Evolutionary conservation across 2,113 vertebrate species (phyloP).

Genomic region (Prunella himalayana): DNA sequence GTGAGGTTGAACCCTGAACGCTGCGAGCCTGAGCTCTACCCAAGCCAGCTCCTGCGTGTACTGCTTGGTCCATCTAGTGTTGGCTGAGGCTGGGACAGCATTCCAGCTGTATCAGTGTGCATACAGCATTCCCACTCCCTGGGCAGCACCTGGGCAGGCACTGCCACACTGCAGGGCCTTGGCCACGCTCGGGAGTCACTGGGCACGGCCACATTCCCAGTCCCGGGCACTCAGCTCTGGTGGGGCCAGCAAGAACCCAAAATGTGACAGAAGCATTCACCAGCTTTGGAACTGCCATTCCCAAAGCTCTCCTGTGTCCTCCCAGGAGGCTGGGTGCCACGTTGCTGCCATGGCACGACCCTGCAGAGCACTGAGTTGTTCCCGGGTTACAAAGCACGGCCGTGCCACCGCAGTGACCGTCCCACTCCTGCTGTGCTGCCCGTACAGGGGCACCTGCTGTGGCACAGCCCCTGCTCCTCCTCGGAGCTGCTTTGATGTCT

Average conservation of each 20-base stretch:
- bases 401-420: accelerated
- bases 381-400: accelerated
- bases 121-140: neutral
- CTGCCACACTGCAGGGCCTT: neutral
- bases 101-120: neutral
- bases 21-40: neutral
- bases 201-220: accelerated
- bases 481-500: accelerated
- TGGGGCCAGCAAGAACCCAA: neutral
- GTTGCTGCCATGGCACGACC: accelerated
- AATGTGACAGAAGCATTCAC: neutral
- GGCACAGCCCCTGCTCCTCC: neutral
- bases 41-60: accelerated
- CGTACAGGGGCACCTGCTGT: accelerated
- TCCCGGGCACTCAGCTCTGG: accelerated
- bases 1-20: accelerated
- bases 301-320: neutral
- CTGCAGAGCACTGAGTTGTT: neutral
- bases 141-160: neutral
- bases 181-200: neutral
- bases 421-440: neutral
- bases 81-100: neutral
- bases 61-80: neutral
- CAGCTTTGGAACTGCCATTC: neutral
- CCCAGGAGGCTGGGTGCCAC: accelerated